Percentiles rank a stretch among this genome's conserved stretches.
These are phyloP conservation scores for Acyrthosiphon pisum DNA, from an alignment of 1,140 invertebrate species.

Conservation along the genomic window DNA sequence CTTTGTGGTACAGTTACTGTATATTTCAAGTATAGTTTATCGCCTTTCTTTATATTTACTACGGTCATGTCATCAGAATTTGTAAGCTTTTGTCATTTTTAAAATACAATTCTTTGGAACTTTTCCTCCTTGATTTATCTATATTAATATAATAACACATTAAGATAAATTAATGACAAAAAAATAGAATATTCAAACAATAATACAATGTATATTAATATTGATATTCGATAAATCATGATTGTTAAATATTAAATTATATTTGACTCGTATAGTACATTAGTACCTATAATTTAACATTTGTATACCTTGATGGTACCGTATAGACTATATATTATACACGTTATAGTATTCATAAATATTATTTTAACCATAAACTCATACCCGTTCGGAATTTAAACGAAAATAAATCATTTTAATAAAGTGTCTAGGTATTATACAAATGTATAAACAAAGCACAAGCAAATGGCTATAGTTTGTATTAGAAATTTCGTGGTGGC, in stretches of 20 bases:
- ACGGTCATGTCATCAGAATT: conserved; percentile 71
- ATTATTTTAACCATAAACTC: too few relatives aligned
- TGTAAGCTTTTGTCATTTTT: conserved; percentile 64
- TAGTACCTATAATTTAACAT: too few relatives aligned
- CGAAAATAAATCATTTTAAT: too few relatives aligned
- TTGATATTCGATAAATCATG: background rate
- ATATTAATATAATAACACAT: conserved; percentile 58
- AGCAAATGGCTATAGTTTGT: too few relatives aligned
- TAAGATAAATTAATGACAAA: background rate
- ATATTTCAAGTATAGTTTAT: conserved; percentile 75
- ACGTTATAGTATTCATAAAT: too few relatives aligned
- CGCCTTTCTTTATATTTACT: conserved; percentile 76
- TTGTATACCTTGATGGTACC: too few relatives aligned
- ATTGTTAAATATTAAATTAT: background rate
- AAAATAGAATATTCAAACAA: background rate
- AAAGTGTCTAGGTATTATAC: too few relatives aligned
- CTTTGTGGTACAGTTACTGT: conserved; percentile 70
- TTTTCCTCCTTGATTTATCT: conserved; percentile 80
- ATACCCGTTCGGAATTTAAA: too few relatives aligned
- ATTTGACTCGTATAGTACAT: background rate
- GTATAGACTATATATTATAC: too few relatives aligned
- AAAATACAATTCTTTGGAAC: conserved; percentile 76
- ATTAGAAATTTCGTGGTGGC: too few relatives aligned
- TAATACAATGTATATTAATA: background rate
- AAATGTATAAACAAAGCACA: too few relatives aligned